A percentile compares a stretch with the other conserved stretches of the same genome.
phyloP scores from a whole-genome alignment of 2,888 invertebrate species.

The Sylvicola cinctus region DNA sequence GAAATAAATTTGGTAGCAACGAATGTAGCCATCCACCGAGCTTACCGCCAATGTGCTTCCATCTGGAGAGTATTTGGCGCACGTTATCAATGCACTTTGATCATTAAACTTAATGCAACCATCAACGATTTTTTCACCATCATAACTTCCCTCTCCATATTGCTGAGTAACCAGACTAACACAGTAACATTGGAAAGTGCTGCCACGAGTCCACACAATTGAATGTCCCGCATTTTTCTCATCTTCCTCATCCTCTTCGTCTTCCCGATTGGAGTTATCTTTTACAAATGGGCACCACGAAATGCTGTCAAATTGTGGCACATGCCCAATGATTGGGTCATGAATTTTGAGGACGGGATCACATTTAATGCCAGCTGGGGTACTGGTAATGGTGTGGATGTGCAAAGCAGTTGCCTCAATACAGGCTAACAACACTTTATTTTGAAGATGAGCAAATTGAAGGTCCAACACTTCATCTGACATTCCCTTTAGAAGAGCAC shows the following conservation, averaged over 20 bases:
- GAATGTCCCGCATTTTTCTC: conserved; percentile 58
- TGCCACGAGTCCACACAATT: conserved; percentile 60
- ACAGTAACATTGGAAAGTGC: conserved; percentile 28
- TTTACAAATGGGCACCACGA: conserved; percentile 92
- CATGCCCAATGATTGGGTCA: conserved; percentile 20
- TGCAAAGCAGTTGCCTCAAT: conserved; percentile 75
- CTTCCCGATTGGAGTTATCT: conserved; percentile 32
- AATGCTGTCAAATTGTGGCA: conserved; percentile 41
- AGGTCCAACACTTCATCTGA: conserved; percentile 77
- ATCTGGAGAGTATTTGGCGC: conserved; percentile 83
- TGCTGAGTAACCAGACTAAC: conserved; percentile 17
- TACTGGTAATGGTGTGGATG: conserved; percentile 54
- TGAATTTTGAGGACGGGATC: conserved; percentile 26
- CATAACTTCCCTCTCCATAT: conserved; percentile 20
- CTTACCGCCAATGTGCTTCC: conserved; percentile 87
- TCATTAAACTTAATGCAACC: conserved; percentile 24
- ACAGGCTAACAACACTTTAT: conserved; percentile 61
- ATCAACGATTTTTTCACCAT: conserved; percentile 15
- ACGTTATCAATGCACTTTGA: conserved; percentile 45
- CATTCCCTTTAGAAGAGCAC: conserved; percentile 71
- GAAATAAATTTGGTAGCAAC: conserved; percentile 78
- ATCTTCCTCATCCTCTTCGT: no score
- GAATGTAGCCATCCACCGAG: conserved; percentile 69
- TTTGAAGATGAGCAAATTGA: conserved; percentile 67
- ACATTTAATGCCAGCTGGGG: conserved; percentile 34